Percentiles rank a stretch among this genome's conserved stretches.
phyloP scores from a whole-genome alignment of 2,113 vertebrate species.

The Gallinago media region DNA sequence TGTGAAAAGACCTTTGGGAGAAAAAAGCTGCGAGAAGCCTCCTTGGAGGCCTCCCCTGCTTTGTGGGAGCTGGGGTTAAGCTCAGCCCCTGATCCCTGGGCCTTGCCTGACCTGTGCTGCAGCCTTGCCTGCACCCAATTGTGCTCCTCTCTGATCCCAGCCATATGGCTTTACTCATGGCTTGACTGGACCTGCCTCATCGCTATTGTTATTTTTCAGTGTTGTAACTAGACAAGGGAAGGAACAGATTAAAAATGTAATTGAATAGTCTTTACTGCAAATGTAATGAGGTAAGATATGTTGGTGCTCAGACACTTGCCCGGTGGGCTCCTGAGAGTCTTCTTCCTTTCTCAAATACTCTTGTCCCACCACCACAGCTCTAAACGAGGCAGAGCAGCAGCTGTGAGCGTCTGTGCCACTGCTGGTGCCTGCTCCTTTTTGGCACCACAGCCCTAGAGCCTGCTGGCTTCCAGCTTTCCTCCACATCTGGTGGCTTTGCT shows the following conservation, averaged over 20 bases:
- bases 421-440: neutral
- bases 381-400: neutral
- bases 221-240: neutral
- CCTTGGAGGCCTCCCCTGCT: neutral
- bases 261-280: neutral
- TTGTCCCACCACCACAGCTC: neutral
- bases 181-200: neutral
- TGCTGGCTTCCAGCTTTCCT: neutral
- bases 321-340: neutral
- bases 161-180: accelerated
- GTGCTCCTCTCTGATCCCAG: neutral
- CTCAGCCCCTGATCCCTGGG: neutral
- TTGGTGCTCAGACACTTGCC: neutral
- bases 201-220: neutral
- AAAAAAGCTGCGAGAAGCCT: neutral
- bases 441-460: neutral
- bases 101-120: neutral
- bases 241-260: neutral
- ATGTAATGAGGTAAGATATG: neutral
- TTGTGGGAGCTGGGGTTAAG: neutral
- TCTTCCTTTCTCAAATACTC: neutral
- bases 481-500: neutral
- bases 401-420: neutral
- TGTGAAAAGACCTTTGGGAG: neutral
- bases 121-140: accelerated